Base-by-base conservation (phyloP, 2,113 vertebrate species). In the Sphaerodactylus townsendi region DNA sequence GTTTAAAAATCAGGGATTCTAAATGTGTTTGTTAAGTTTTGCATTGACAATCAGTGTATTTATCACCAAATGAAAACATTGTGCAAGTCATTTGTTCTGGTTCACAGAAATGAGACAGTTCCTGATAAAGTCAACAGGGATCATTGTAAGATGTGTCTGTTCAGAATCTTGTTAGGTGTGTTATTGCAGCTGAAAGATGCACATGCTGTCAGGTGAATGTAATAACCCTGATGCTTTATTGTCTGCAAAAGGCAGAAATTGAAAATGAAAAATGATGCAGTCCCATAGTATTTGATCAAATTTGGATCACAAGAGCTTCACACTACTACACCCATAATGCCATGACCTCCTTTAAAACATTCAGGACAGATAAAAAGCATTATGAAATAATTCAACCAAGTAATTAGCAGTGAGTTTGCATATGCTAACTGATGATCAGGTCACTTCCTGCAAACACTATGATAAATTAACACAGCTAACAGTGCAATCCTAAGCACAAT, bases 51-150 rank as follows among this genome's bases (percentile, higher is more conserved):
- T 83, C 19, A 35, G 71, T 76, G 5, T 84, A 53, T 80, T 68
- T 82, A 53, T 50, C 87, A 65, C 64, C 48, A 4, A 1, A 35
- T 1, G 35, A 39, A 25, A 25, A 14, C 21, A 39, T 30, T 70
- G 85, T 37, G 77, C 72, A 79, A 85, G 86, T 80, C 2, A 71
- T 64, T 68, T 72, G 50, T 66, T 89, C 50, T 50, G 56, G 35
- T 86, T 2, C 0, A 72, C 25, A 39, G 15, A 56, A 82, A 82
- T 35, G 80, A 87, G 77, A 84, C 78, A 79, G 13, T 48, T 87
- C 76, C 70, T 86, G 81, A 70, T 75, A 74, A 90, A 86, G 80
- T 13, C 86, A 79, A 7, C 33, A 48, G 81, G 73, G 68, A 15
- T 17, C 75, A 41, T 0, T 0, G 72, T 35, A 37, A 79, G 81